These are phyloP conservation scores for Helleia helle DNA, from an alignment of 2,888 invertebrate genomes.

Conservation along the genomic window DNA sequence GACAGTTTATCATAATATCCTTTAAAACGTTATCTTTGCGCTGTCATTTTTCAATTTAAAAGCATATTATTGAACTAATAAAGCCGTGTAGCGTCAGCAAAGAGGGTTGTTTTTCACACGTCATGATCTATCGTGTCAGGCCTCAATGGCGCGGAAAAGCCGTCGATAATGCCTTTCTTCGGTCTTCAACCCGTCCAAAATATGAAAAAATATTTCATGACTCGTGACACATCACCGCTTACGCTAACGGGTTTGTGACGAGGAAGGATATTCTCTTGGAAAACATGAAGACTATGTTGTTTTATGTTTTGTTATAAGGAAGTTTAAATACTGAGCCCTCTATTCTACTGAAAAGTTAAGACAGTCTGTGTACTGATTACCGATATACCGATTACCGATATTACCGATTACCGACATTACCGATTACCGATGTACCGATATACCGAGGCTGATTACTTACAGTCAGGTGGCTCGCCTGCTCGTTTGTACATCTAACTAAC, in stretches of 20 bases:
- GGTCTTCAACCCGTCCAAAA: slow-evolving; percentile 27
- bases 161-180: slow-evolving; percentile 30
- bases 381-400: no score
- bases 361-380: no score
- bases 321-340: no score
- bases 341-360: no score
- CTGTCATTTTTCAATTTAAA: slow-evolving; percentile 4
- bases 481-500: no score
- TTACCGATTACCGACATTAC: no score
- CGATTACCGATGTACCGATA: no score
- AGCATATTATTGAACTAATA: slow-evolving; percentile 23
- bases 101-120: slow-evolving; percentile 29
- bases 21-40: neutral
- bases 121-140: slow-evolving; percentile 25
- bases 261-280: no score
- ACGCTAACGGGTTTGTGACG: neutral
- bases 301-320: no score
- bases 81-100: slow-evolving; percentile 25
- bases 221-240: slow-evolving; percentile 20
- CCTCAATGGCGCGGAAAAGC: slow-evolving; percentile 38
- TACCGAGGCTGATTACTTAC: no score
- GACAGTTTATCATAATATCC: neutral
- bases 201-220: slow-evolving; percentile 31
- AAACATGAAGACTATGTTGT: no score
- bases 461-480: no score